phyloP scores from a whole-genome alignment of 1,140 invertebrate genomes.

The Argopecten irradians region DNA sequence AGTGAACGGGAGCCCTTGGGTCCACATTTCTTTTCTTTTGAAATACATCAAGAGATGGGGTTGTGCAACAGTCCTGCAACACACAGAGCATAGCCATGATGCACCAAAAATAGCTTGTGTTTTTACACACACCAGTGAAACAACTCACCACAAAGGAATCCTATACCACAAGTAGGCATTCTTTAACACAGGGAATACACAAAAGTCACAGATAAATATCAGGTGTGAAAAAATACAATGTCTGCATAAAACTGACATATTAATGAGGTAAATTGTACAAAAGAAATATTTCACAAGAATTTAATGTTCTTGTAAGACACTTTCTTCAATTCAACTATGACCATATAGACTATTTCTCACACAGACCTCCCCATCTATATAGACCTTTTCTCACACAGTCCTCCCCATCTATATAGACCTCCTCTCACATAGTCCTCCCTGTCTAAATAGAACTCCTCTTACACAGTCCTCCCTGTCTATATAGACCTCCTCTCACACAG shows the following conservation, averaged over 20 bases:
- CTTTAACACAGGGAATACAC: conserved; percentile 10
- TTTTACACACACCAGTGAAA: background rate
- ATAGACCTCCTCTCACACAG: background rate
- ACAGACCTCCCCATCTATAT: too few species aligned
- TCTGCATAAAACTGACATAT: background rate
- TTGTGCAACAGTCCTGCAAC: background rate
- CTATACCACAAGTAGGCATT: background rate
- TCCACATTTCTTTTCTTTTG: background rate
- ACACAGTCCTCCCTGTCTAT: too few species aligned
- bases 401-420: too few species aligned
- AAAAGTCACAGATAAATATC: background rate
- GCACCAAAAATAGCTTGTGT: conserved; percentile 13
- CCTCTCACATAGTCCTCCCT: too few species aligned
- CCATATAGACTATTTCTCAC: too few species aligned
- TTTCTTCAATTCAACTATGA: too few species aligned
- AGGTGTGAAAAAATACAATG: background rate
- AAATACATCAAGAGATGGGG: conserved; percentile 15
- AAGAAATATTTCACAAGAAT: too few species aligned
- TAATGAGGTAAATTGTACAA: background rate
- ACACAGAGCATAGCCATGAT: background rate
- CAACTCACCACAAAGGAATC: conserved; percentile 20
- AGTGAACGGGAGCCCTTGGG: background rate
- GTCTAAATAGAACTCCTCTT: too few species aligned
- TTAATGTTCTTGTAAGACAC: too few species aligned
- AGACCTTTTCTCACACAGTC: too few species aligned